Evolutionary conservation across 2,888 invertebrate genomes (phyloP), one percentile per base, ranked within the genome.

Genomic region (Epinotia demarniana): DNA sequence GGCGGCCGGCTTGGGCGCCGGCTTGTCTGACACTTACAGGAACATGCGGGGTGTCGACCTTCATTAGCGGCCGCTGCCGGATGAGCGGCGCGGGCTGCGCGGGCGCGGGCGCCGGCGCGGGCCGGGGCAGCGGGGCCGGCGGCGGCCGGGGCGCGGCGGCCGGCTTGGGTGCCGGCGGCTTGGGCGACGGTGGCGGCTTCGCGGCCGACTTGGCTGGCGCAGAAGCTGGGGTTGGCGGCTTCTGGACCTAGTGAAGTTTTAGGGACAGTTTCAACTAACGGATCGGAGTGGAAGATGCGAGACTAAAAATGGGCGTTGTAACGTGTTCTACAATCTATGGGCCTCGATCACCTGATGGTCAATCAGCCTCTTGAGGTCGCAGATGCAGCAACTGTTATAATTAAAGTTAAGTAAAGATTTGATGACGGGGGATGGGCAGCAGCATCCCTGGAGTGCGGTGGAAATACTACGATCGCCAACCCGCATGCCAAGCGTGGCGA

Each of bases 1-100:
- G 8, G 39, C 8, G 2, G 39, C 39, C 39, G 39, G 39, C 33
- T 33, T 4, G 5, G 33, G 33, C 33, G 33, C 0, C 33, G 92
- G 91, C 33, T 57, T 53, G 46, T 12, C 18, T n/a, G 60, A 63
- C 46, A 70, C 61, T 75, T 72, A 90, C 90, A 79, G 83, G 79
- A 46, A 83, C 78, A 63, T 85, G 87, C 16, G 86, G 77, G 0
- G 83, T 80, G 66, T 92, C 93, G 46, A 85, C 79, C 78, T 90
- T 91, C 69, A 86, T 85, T 63, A 90, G 78, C 6, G 91, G 87
- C 76, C 92, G 86, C 78, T 90, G 92, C 79, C 91, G 91, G 39
- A 89, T 85, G 18, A 93, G 80, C 39, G 92, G 91, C 11, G 91
- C 87, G 72, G 90, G 90, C 55, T 87, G 86, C 1, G 23, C 23